Evolutionary conservation across 2,888 invertebrate species (phyloP).

Genomic region (Andrena hattorfiana): DNA sequence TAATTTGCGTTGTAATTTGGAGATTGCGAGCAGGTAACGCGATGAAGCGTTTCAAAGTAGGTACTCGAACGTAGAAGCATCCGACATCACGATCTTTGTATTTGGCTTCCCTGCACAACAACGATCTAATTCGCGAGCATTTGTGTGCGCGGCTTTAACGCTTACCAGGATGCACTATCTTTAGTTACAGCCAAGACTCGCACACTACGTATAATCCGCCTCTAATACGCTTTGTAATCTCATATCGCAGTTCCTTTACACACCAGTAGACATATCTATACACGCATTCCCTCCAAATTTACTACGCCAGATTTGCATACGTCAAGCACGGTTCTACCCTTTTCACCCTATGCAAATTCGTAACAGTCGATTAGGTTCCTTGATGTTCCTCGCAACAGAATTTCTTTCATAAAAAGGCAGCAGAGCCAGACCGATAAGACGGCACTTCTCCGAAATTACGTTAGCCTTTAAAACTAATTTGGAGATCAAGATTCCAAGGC

Average conservation of each 20-base stretch:
- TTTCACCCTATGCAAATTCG: slow-evolving; percentile 26
- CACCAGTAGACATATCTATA: slow-evolving; percentile 30
- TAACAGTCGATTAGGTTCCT: slow-evolving; percentile 3
- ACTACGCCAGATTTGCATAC: slow-evolving; percentile 37
- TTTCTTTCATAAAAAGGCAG: too few relatives aligned
- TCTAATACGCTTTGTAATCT: slow-evolving; percentile 58
- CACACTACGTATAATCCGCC: slow-evolving; percentile 48
- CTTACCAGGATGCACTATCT: slow-evolving; percentile 38
- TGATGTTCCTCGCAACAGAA: too few relatives aligned
- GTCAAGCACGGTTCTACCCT: slow-evolving; percentile 16
- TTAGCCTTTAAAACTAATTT: neutral
- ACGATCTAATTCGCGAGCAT: slow-evolving; percentile 9
- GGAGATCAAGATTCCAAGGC: neutral
- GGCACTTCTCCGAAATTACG: too few relatives aligned
- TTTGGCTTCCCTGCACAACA: slow-evolving; percentile 29
- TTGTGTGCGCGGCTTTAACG: slow-evolving; percentile 16
- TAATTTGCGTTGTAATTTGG: too few relatives aligned
- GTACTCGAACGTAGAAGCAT: neutral
- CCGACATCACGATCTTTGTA: slow-evolving; percentile 11
- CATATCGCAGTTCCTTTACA: slow-evolving; percentile 51
- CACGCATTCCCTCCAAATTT: slow-evolving; percentile 34
- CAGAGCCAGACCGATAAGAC: too few relatives aligned
- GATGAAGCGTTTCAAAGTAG: neutral
- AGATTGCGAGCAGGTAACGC: neutral
- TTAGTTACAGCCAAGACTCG: slow-evolving; percentile 47